A percentile compares a stretch with the other conserved stretches of the same genome.
phyloP scores from a whole-genome alignment of 2,797 vertebrate genomes.

The Morelia viridis region DNA sequence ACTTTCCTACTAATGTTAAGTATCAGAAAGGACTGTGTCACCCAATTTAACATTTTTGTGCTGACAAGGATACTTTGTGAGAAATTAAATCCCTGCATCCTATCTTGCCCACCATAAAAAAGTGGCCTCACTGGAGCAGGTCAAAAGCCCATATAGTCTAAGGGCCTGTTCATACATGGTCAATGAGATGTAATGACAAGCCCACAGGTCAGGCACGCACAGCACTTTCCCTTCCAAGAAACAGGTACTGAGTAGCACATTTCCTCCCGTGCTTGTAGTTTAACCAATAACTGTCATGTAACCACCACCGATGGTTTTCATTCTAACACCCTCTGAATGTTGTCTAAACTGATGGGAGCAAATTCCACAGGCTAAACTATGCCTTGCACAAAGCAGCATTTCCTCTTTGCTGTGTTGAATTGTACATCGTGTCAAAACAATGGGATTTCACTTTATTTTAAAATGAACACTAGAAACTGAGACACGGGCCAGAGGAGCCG shows the following conservation, averaged over 20 bases:
- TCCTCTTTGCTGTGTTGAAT: not conserved
- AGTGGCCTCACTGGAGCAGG: not conserved
- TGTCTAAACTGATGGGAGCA: not conserved
- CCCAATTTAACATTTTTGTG: not conserved
- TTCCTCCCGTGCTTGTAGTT: not conserved
- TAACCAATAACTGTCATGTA: not conserved
- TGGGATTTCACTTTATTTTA: not conserved
- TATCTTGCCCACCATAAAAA: not conserved
- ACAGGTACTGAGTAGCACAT: not conserved
- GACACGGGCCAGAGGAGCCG: not conserved
- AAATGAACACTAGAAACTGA: not conserved
- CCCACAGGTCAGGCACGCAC: not conserved
- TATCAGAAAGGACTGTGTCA: not conserved
- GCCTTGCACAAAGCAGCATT: not conserved
- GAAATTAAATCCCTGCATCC: not conserved
- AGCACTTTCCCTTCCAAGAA: not conserved
- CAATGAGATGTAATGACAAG: not conserved
- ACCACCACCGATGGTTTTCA: not conserved
- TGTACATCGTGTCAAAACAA: not conserved
- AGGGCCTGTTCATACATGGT: not conserved
- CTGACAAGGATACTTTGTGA: not conserved
- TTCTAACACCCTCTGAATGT: not conserved
- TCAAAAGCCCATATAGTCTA: not conserved
- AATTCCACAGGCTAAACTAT: not conserved
- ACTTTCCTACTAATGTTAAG: not conserved